Conservation (phyloP, 2,797 vertebrate species). For the Neosilurus hyrtlii region DNA sequence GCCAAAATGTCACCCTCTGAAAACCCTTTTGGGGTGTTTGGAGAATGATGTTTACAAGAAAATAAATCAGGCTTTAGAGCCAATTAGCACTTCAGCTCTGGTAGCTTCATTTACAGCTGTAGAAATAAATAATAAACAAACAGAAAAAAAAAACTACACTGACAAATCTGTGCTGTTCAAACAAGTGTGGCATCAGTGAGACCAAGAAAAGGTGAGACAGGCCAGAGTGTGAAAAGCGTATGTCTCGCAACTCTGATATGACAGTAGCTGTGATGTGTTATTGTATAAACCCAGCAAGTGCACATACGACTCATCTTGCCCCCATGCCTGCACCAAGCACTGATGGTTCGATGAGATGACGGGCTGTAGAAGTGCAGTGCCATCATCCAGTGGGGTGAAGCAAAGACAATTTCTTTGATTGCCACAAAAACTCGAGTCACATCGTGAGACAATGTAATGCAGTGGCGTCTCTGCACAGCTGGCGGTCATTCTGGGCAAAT, state of each 20-base stretch:
- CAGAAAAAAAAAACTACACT: neutral
- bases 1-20: neutral
- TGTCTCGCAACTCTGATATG: constrained; percentile 35
- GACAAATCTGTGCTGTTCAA: constrained; percentile 51
- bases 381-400: constrained; percentile 37
- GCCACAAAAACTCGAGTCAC: constrained; percentile 34
- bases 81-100: constrained; percentile 62
- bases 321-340: neutral
- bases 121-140: constrained; percentile 32
- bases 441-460: constrained; percentile 43
- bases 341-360: constrained; percentile 35
- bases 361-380: constrained; percentile 23
- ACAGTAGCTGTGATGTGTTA: constrained; percentile 21
- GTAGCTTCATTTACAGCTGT: constrained; percentile 62
- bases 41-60: constrained; percentile 37
- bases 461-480: constrained; percentile 49
- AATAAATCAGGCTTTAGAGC: constrained; percentile 51
- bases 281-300: constrained; percentile 21
- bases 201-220: constrained; percentile 34
- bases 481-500: constrained; percentile 42
- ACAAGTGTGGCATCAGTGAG: constrained; percentile 56
- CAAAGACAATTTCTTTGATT: constrained; percentile 51
- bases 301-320: neutral
- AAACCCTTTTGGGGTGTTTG: constrained; percentile 40
- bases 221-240: constrained; percentile 43